Evolutionary conservation across 2,888 invertebrate species (phyloP), one percentile per base, ranked within the genome.

Genomic region (Polyommatus iphigenia): DNA sequence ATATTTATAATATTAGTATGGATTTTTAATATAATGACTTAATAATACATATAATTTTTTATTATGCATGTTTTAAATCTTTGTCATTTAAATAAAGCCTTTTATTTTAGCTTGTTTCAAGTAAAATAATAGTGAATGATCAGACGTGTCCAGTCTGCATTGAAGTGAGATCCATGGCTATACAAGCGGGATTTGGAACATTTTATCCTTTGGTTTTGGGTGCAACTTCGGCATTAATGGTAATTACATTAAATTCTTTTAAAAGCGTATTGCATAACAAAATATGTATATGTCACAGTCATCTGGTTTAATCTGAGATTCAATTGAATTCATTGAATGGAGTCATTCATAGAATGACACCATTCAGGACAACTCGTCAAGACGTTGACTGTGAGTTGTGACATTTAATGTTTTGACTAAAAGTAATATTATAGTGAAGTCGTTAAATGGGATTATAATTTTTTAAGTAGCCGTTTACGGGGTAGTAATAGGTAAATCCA

Each of bases 131-230:
- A 3, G 81, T 97, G 29, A 91, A 95, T 85, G 95, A 90, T 79
- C 84, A 92, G 54, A 88, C 85, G 1, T 97, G 97, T 83, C 95
- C 96, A 0, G 83, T 96, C 6, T 97, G 97, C 85, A 83, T 95
- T 36, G 96, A 97, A 89, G 80, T 96, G 0, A 94, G 93, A 80
- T 95, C 96, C 41, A 91, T 95, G 3, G 87, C 89, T 0, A 82
- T 96, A 32, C 96, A 97, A 87, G 82, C 91, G 0, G 82, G 84
- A 0, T 79, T 94, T 6, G 96, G 96, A 0, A 84, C 95, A 0
- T 82, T 93, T 3, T 96, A 96, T 85, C 97, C 97, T 0, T 85
- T 95, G 82, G 59, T 96, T 1, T 82, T 96, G 72, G 95, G 95
- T 2, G 96, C 97, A 8, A 78, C 95, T 1, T 89, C 95, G 71